Base-by-base conservation (phyloP, 2,888 invertebrate genomes). In the Cartodere bifasciata region DNA sequence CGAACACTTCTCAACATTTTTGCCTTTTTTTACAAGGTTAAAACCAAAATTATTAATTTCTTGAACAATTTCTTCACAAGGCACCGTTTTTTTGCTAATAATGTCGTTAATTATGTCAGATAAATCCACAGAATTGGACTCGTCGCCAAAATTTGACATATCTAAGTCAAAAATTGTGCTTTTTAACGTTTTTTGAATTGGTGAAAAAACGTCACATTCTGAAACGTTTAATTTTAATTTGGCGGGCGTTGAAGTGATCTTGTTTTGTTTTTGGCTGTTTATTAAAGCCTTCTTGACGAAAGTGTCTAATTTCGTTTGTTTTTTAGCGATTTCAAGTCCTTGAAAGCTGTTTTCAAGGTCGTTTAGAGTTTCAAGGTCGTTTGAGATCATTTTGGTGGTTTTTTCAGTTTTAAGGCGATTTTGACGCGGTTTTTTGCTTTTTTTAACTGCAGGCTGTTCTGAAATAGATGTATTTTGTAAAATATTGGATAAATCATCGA, bases 31-130 rank as follows among this genome's bases (percentile, higher is more conserved):
- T 20, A 15, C 16, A 10, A 23, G 17, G 32, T 26, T 29, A 5
- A 35, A 23, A 4, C 41, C 23, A 11, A 43, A 25, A 29, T 42
- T 32, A 23, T 39, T 30, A 24, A 48, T 34, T 27, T 48, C 41
- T 17, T 45, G 32, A 15, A 32, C 28, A 3, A 52, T 32, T n/a
- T n/a, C n/a, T n/a, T n/a, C n/a, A 22, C 47, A 44, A 10, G 38
- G 22, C 1, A 53, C 51, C 16, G 41, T 30, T n/a, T 52, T 42
- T 34, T 48, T 47, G 4, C 44, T 47, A 7, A 66, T 47, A 13
- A 75, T 70, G 28, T 58, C 54, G 11, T 70, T 62, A 9, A 74
- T 56, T 33, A 73, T 65, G 20, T 59, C 56, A 0, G 72, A 69
- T 47, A 72, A 53, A 36, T 72, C 58, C n/a, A n/a, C n/a, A 6